Conservation (phyloP, 2,888 invertebrate genomes). For the Norana najaformis region DNA sequence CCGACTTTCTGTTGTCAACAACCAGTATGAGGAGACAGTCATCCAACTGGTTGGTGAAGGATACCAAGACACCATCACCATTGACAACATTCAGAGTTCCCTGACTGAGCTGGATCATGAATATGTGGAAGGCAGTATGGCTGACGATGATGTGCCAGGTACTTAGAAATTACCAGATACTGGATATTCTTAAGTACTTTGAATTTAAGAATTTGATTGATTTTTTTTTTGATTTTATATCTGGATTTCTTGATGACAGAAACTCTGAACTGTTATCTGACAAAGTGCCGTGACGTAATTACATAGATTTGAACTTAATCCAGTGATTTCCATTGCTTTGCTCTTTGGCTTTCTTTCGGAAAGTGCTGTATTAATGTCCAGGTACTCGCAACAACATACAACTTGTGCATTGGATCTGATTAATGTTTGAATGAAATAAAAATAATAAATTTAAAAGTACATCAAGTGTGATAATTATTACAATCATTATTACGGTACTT, state of each 20-base stretch:
- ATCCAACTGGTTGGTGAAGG: slow-evolving; percentile 65
- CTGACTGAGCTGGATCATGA: slow-evolving; percentile 47
- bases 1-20: slow-evolving; percentile 65
- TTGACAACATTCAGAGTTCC: slow-evolving; percentile 53
- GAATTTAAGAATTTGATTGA: neutral
- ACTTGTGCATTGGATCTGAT: no score
- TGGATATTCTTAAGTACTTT: neutral
- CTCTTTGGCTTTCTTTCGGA: neutral
- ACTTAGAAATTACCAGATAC: neutral
- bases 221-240: neutral
- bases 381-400: no score
- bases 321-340: neutral
- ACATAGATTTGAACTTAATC: neutral
- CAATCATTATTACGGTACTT: neutral
- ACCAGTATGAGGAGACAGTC: slow-evolving; percentile 68
- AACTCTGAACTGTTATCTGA: neutral
- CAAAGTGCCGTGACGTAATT: neutral
- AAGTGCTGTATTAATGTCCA: neutral
- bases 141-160: slow-evolving; percentile 61
- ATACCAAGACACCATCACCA: slow-evolving; percentile 64
- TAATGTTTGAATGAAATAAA: no score
- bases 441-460: neutral
- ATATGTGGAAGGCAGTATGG: slow-evolving; percentile 56
- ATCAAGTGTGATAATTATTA: neutral
- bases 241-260: neutral